These are phyloP conservation scores for Ischnus inquisitorius DNA, from an alignment of 2,888 invertebrate genomes.

Conservation along the genomic window DNA sequence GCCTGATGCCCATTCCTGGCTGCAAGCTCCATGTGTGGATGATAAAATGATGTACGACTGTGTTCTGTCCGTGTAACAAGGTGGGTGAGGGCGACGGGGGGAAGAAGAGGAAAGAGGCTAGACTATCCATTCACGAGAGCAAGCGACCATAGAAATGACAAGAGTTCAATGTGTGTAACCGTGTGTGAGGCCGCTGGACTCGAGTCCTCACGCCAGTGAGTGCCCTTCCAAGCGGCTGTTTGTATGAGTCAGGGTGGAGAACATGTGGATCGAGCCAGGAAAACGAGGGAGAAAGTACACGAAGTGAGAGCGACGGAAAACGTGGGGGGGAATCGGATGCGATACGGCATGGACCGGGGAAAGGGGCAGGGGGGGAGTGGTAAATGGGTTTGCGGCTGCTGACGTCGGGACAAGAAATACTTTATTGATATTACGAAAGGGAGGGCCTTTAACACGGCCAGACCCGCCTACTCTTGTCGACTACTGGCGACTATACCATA, in stretches of 20 bases:
- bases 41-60: slow-evolving; percentile 67
- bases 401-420: slow-evolving; percentile 73
- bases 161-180: slow-evolving; percentile 14
- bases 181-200: slow-evolving; percentile 3
- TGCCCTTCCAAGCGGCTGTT: background rate
- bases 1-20: slow-evolving; percentile 22
- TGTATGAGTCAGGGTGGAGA: slow-evolving; percentile 34
- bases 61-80: slow-evolving; percentile 14
- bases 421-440: slow-evolving; percentile 73
- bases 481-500: slow-evolving; percentile 27
- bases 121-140: slow-evolving; percentile 2
- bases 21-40: slow-evolving; percentile 51
- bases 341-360: slow-evolving; percentile 54
- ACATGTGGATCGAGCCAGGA: slow-evolving; percentile 54
- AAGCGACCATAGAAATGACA: slow-evolving; percentile 17
- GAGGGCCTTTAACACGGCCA: slow-evolving; percentile 65
- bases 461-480: slow-evolving; percentile 61
- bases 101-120: background rate
- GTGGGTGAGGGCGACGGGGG: background rate
- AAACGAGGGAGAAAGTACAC: slow-evolving; percentile 29
- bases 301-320: slow-evolving; percentile 21
- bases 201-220: background rate
- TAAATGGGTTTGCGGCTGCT: slow-evolving; percentile 73
- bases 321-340: slow-evolving; percentile 30
- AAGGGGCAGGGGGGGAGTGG: slow-evolving; percentile 36